A percentile compares a stretch with the other conserved stretches of the same genome.
Evolutionary conservation across 2,888 invertebrate species (phyloP).

Genomic region (Steinernema carpocapsae): DNA sequence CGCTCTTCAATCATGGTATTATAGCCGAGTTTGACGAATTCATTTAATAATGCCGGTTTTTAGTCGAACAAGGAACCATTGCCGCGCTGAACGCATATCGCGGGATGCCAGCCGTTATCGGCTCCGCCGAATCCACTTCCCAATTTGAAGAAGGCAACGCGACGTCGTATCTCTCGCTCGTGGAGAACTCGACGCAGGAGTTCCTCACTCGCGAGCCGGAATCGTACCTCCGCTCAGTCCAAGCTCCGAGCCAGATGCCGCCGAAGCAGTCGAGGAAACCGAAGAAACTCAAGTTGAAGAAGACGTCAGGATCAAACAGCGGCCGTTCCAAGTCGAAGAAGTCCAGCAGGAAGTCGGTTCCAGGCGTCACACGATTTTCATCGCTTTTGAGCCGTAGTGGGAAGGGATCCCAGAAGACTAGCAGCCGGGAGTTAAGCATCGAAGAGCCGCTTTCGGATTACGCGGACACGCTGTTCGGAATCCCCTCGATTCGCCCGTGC

Average conservation of each 20-base stretch:
- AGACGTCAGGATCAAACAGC: neutral
- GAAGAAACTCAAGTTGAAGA: neutral
- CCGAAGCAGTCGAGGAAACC: neutral
- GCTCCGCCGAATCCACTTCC: neutral
- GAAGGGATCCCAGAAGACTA: neutral
- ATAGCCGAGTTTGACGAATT: neutral
- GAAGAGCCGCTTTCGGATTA: neutral
- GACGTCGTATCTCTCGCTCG: no score
- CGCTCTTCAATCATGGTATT: slow-evolving; percentile 2
- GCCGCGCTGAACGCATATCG: slow-evolving; percentile 1
- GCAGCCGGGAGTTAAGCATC: neutral
- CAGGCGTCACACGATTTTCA: neutral
- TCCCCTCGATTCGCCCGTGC: neutral
- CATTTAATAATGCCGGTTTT: neutral
- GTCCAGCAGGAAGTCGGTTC: neutral
- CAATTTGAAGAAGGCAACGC: neutral
- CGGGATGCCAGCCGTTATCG: neutral
- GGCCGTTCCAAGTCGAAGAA: neutral
- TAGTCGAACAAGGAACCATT: neutral
- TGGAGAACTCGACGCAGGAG: neutral
- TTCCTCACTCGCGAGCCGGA: neutral
- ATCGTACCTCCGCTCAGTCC: neutral
- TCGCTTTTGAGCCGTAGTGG: neutral
- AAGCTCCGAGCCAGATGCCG: neutral
- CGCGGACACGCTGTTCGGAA: slow-evolving; percentile 23